Conservation (phyloP, 2,113 vertebrate species). For the Channa maculata region DNA sequence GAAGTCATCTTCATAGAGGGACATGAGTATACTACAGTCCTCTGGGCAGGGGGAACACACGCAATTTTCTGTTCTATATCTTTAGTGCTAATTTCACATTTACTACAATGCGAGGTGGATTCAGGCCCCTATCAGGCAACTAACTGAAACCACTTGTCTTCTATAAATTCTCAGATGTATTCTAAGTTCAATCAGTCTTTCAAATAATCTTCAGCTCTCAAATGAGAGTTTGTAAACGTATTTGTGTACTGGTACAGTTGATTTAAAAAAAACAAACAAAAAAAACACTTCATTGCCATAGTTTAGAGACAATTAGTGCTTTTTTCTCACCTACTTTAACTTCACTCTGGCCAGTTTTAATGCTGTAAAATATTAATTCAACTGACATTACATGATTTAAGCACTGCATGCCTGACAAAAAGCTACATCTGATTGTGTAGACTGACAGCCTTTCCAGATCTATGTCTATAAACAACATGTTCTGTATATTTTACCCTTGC, state of each 20-base stretch:
- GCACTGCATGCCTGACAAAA: neutral
- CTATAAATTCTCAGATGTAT: neutral
- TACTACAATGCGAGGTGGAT: too few relatives aligned
- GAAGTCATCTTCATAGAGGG: conserved; percentile 45
- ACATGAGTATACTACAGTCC: conserved; percentile 10
- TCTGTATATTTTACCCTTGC: conserved; percentile 24
- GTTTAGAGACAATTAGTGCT: too few relatives aligned
- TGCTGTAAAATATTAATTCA: neutral
- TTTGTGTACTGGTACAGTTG: neutral
- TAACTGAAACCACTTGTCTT: conserved; percentile 13
- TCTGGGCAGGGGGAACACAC: conserved; percentile 11
- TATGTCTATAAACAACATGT: conserved; percentile 4
- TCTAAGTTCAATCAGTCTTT: conserved; percentile 33
- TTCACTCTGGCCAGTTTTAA: conserved; percentile 14
- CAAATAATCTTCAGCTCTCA: conserved; percentile 40
- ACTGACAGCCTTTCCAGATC: neutral
- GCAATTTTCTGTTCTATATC: conserved; percentile 9
- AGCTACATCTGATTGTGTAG: neutral
- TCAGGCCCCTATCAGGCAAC: neutral
- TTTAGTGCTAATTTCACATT: neutral
- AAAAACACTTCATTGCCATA: too few relatives aligned
- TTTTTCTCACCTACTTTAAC: conserved; percentile 7
- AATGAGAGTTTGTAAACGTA: neutral
- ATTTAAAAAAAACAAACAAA: neutral
- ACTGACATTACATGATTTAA: too few relatives aligned